Percentiles rank a stretch among this genome's conserved stretches.
Conservation (phyloP, 1,140 invertebrate genomes). For the Heliconius hermathena region DNA sequence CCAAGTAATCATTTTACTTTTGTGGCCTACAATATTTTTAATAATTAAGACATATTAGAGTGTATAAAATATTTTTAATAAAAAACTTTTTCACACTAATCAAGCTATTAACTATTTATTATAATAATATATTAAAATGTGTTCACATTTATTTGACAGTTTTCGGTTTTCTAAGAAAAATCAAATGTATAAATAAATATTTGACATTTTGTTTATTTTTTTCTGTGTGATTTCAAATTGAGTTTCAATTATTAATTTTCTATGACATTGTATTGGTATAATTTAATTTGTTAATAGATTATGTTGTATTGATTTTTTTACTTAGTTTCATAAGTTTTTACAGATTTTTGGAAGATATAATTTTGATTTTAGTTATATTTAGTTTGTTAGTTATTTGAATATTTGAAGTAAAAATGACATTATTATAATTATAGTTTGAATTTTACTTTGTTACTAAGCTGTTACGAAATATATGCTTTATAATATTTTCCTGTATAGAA, state of each 20-base stretch:
- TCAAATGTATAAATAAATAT: constrained; percentile 23
- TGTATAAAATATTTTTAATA: no score
- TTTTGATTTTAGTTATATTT: constrained; percentile 38
- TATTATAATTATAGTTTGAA: neutral
- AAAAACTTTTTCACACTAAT: neutral
- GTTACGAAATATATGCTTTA: constrained; percentile 3
- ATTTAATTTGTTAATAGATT: constrained; percentile 39
- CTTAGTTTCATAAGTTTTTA: constrained; percentile 48
- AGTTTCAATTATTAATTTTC: constrained; percentile 25
- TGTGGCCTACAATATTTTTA: no score
- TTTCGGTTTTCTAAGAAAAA: constrained; percentile 21
- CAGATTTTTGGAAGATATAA: constrained; percentile 35
- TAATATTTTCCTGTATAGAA: constrained; percentile 8
- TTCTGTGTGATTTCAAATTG: neutral
- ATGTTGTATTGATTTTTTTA: constrained; percentile 37
- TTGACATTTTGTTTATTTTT: constrained; percentile 11
- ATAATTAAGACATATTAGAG: no score
- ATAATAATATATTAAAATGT: constrained; percentile 26
- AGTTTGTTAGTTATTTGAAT: neutral
- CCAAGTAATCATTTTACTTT: no score
- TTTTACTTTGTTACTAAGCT: neutral
- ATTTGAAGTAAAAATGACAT: neutral
- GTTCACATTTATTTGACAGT: constrained; percentile 15
- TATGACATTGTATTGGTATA: constrained; percentile 33
- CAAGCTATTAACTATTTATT: neutral